Evolutionary conservation across 2,797 vertebrate genomes (phyloP), one percentile per base, ranked within the genome.

Genomic region (Natrix natrix): DNA sequence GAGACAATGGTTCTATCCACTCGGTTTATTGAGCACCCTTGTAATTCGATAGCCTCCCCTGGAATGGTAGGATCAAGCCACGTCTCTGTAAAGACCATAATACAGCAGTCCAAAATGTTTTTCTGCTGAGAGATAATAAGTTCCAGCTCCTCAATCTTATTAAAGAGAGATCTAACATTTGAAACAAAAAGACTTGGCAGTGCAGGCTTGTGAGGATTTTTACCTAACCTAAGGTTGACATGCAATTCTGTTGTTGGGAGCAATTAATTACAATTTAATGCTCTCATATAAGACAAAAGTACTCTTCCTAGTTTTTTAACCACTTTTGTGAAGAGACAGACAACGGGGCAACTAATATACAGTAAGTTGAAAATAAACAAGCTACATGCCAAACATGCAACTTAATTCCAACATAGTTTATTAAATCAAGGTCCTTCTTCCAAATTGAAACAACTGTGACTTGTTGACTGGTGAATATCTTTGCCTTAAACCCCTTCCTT

Each of bases 401-500:
- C 10, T 60, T 20, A 37, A 43, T 60, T 59, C 5, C 10, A 69
- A 22, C 16, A 11, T 32, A 8, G 61, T 74, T 90, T 26, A 20
- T 90, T 78, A 43, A 56, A 6, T 83, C 55, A 91, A 14, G 6
- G 78, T 78, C 26, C 24, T 43, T 37, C 7, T 24, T 88, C n/a
- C 56, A 61, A 60, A 83, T 24, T 83, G 10, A 48, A 83, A 24
- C 37, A 83, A 83, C 37, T 83, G 4, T 57, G 52, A 78, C n/a
- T 5, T 91, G 55, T 3, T 0, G 95, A 57, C 90, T 90, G 90
- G 16, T 60, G 87, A 94, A 37, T 57, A 92, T 91, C 88, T 95
- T 92, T 93, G 37, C 90, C 59, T 92, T 90, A 91, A 74, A 74
- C 16, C 16, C 66, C 32, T 95, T 95, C 93, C 95, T 56, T 78